phyloP scores from a whole-genome alignment of 2,888 invertebrate species.

The Candidula unifasciata region DNA sequence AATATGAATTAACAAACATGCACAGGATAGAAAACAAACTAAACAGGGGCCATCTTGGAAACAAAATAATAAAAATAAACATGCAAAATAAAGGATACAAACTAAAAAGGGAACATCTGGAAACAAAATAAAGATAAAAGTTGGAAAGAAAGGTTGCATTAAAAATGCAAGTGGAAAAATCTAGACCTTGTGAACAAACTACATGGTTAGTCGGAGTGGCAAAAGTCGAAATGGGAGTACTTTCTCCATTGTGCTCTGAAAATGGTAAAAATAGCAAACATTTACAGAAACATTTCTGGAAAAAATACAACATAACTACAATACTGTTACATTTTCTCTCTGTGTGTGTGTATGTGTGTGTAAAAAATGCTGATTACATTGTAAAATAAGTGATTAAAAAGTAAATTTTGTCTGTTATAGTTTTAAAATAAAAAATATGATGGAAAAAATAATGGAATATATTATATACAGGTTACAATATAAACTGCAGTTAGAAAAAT shows the following conservation, averaged over 20 bases:
- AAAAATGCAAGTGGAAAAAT: neutral
- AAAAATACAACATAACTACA: too few species aligned
- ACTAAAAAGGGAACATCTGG: neutral
- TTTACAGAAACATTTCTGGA: neutral
- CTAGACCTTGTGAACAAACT: conserved; percentile 42
- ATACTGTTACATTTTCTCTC: too few species aligned
- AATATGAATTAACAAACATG: too few species aligned
- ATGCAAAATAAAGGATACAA: neutral
- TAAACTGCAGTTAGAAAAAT: too few species aligned
- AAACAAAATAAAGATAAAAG: neutral
- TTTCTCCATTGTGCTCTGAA: conserved; percentile 52
- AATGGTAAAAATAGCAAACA: conserved; percentile 30
- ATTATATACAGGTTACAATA: too few species aligned
- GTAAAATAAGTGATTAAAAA: too few species aligned
- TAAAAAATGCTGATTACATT: too few species aligned
- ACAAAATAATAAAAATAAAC: neutral
- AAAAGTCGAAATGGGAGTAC: conserved; percentile 46
- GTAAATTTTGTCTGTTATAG: too few species aligned
- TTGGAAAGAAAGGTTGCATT: neutral
- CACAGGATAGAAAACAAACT: too few species aligned
- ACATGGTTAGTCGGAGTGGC: conserved; percentile 53
- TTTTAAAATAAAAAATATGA: too few species aligned
- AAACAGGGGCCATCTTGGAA: neutral
- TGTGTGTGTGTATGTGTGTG: too few species aligned
- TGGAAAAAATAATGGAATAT: too few species aligned